phyloP scores from a whole-genome alignment of 2,113 vertebrate species.

The Petrocephalus zakoni region DNA sequence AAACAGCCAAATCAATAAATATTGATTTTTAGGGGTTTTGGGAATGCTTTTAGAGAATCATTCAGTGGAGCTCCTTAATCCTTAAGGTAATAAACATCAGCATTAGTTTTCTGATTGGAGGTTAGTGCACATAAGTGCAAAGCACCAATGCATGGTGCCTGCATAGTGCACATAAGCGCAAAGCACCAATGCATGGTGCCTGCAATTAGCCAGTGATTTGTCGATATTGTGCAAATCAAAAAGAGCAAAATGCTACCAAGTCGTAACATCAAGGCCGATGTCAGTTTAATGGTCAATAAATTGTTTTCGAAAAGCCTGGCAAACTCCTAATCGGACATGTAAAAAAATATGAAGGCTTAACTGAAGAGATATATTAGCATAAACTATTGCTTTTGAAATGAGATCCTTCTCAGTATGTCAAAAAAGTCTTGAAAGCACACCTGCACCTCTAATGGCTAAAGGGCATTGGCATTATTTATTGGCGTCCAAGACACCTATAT shows the following conservation, averaged over 20 bases:
- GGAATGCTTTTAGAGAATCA: constrained; percentile 9
- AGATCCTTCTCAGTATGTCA: not conserved
- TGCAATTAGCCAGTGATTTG: not conserved
- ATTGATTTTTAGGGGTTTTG: not conserved
- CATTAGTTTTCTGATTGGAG: not conserved
- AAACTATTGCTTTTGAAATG: not conserved
- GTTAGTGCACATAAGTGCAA: not conserved
- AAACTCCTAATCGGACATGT: not conserved
- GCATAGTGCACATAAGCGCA: not conserved
- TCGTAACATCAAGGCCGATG: not conserved
- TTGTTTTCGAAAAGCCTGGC: not conserved
- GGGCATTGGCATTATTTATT: not conserved
- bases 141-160: not conserved
- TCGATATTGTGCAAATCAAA: not conserved
- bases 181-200: not conserved
- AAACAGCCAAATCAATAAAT: not conserved
- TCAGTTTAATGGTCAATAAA: not conserved
- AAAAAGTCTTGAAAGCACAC: not conserved
- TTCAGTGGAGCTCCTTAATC: not conserved
- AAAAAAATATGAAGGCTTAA: not conserved
- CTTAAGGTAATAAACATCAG: not conserved
- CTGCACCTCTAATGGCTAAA: not conserved
- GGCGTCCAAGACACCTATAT: not conserved
- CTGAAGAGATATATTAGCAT: not conserved
- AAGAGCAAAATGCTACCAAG: not conserved